phyloP scores from a whole-genome alignment of 2,888 invertebrate species.

The Drosophila nr. medialis region DNA sequence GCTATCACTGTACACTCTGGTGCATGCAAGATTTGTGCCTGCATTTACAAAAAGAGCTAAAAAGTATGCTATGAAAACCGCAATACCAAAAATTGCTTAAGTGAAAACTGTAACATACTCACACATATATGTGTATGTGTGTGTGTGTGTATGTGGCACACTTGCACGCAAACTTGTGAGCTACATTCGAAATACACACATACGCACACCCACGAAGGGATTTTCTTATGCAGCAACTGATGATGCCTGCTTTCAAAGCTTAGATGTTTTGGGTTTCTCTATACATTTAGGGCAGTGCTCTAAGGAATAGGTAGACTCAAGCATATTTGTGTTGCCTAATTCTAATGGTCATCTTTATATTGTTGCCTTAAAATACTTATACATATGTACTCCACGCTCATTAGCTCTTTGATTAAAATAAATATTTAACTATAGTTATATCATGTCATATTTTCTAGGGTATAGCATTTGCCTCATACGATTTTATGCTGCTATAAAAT shows the following conservation, averaged over 20 bases:
- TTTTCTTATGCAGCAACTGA: conserved; percentile 39
- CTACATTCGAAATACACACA: conserved; percentile 17
- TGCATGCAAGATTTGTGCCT: conserved; percentile 10
- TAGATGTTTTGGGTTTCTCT: conserved; percentile 13
- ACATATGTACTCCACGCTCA: not conserved
- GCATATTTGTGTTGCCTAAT: not conserved
- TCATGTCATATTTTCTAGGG: not conserved
- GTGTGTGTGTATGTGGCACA: conserved; percentile 22
- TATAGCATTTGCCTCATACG: conserved; percentile 15
- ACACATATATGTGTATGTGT: conserved; percentile 1
- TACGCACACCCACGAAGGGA: conserved; percentile 3
- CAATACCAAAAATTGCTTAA: conserved; percentile 58
- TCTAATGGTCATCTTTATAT: not conserved
- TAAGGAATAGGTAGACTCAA: not conserved
- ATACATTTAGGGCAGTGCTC: conserved; percentile 24
- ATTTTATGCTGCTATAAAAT: conserved; percentile 32
- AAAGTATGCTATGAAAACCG: conserved; percentile 62
- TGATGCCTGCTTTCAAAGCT: conserved; percentile 25
- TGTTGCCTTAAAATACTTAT: not conserved
- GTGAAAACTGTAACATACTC: conserved; percentile 56
- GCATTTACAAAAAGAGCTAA: conserved; percentile 10
- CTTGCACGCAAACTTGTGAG: conserved; percentile 30
- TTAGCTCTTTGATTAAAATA: not conserved
- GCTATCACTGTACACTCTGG: conserved; percentile 7
- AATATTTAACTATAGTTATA: too few relatives aligned